Base-by-base conservation (phyloP, 2,113 vertebrate genomes). In the Euleptes europaea region DNA sequence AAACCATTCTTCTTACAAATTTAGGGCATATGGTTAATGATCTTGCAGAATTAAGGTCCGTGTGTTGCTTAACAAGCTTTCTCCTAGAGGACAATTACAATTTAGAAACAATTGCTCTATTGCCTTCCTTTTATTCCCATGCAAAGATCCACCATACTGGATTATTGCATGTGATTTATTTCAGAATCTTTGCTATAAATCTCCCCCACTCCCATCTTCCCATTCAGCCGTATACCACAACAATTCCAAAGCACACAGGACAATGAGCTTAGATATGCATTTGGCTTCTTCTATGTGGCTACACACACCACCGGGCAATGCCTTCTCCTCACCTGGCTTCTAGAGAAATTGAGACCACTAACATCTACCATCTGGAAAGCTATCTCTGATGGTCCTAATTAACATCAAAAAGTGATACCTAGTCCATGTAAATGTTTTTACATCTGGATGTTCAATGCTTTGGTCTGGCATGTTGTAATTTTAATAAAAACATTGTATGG, bases 21-120 rank as follows among this genome's bases (percentile, higher is more conserved):
- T 66, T 35, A 26, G 21, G 42, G 77, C 73, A 84, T 40, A 35
- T 88, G 77, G 84, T 51, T 78, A 75, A 60, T 78, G 49, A 81
- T 3, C 23, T 82, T 78, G 33, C 57, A 84, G 31, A 57, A 79
- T n/a, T 82, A 82, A 85, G 75, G 65, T 75, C 49, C 78, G 19
- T 74, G 40, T 4, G 0, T 0, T 19, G n/a, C 54, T 73, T 72
- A 28, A 13, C 40, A 85, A 89, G 35, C 69, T 81, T 70, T 31
- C 84, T 8, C 10, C 51, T 8, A 66, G 47, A 86, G 67, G 75
- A 75, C 23, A 67, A 77, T 49, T 44, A 71, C 40, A 15, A 72
- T 23, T 85, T 86, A 44, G 28, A 38, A 70, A 49, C 67, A 71
- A 26, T 84, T 87, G 3, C 70, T 84, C 38, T 80, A 15, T 60